Evolutionary conservation across 2,797 vertebrate genomes (phyloP), one percentile per base, ranked within the genome.

Genomic region (Pteropus rufus): DNA sequence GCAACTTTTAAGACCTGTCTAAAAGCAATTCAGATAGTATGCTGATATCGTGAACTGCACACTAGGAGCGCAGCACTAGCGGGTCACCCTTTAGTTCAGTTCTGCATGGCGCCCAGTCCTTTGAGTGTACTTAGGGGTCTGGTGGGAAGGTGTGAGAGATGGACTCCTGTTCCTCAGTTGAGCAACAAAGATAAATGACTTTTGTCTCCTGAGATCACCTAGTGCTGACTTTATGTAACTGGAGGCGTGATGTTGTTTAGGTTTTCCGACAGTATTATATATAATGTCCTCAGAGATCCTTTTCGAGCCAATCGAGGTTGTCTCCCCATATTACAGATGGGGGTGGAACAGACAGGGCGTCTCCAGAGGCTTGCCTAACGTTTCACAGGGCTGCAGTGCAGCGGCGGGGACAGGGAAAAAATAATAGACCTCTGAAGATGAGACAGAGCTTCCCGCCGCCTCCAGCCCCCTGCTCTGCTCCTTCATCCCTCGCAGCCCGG

Each of bases 361-460:
- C 39, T 95, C 86, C 87, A 91, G 93, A 91, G 95, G 80, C 89
- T 96, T 94, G 65, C 83, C 94, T 97, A 19, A 64, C 93, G 91
- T 95, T 82, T 95, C 93, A 86, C 64, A 96, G 94, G 86, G 82
- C 94, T 95, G 54, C 91, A 95, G 86, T 89, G 95, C 82, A 93
- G 88, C 49, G 2, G 34, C 92, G 95, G 97, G 95, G 88, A 41
- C 90, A 95, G 90, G 93, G 96, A 26, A 89, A 96, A 84, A 93
- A 79, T 85, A 92, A 92, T 80, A 96, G 75, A 31, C 85, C 39
- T 80, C 89, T 94, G 96, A 76, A 94, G 94, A 91, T 80, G 77
- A 92, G 96, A 93, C 89, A 87, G n/a, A 93, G 95, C 91, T 95
- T 94, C 36, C 81, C 75, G 96, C 72, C 85, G 79, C 91, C 60